Percentiles rank a stretch among this genome's conserved stretches.
Evolutionary conservation across 2,797 vertebrate species (phyloP).

Genomic region (Pseudochaenichthys georgianus): DNA sequence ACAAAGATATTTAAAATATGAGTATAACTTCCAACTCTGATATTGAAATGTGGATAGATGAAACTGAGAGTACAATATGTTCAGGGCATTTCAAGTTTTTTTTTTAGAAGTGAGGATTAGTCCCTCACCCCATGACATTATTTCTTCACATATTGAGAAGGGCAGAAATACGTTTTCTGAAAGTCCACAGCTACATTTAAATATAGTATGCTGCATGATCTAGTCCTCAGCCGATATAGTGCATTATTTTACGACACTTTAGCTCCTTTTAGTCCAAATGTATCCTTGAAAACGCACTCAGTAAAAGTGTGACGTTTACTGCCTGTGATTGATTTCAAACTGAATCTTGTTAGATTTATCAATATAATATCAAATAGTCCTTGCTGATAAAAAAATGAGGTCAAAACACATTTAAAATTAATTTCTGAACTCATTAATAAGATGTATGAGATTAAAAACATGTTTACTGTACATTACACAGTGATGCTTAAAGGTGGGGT

Average conservation of each 20-base stretch:
- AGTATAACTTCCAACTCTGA: not conserved
- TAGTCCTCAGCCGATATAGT: not conserved
- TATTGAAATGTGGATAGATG: not conserved
- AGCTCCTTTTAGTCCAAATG: not conserved
- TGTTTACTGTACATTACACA: not conserved
- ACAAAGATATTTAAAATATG: too few relatives aligned
- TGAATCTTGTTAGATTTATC: not conserved
- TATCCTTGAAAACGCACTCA: not conserved
- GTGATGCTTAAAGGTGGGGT: not conserved
- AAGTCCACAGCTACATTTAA: not conserved
- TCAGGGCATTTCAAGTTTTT: not conserved
- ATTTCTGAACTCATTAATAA: not conserved
- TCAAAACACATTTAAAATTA: not conserved
- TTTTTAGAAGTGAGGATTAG: not conserved
- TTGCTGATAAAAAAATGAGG: not conserved
- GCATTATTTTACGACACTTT: not conserved
- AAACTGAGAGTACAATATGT: not conserved
- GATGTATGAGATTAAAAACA: not conserved
- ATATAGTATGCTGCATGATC: not conserved
- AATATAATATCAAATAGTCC: not conserved
- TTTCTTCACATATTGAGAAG: not conserved
- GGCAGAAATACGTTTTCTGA: not conserved
- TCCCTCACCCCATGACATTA: slow-evolving; percentile 1
- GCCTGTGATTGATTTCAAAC: not conserved
- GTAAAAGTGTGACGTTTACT: not conserved